These are phyloP conservation scores for Dicerorhinus sumatrensis DNA, from an alignment of 2,113 vertebrate species.

Conservation along the genomic window DNA sequence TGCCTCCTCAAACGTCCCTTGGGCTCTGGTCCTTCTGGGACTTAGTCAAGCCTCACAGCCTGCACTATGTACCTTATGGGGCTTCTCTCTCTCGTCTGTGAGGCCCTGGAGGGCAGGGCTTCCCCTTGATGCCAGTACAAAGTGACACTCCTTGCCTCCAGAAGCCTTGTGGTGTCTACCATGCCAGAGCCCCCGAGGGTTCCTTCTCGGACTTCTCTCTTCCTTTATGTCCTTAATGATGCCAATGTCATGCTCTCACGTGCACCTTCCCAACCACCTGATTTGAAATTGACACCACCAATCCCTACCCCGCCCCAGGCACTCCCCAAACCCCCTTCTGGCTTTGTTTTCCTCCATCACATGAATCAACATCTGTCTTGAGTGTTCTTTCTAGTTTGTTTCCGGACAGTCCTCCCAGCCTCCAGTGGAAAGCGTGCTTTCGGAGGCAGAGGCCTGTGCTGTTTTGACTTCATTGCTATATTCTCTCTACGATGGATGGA, in stretches of 20 bases:
- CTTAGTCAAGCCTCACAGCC: neutral
- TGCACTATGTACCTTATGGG: neutral
- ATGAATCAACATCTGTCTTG: neutral
- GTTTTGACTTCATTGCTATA: neutral
- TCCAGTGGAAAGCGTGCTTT: neutral
- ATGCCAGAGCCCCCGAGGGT: fast-evolving
- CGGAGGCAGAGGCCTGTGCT: neutral
- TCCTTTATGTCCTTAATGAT: neutral
- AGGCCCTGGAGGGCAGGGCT: neutral
- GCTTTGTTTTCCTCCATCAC: neutral
- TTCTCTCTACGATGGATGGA: neutral
- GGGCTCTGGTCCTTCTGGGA: neutral
- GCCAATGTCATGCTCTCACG: neutral
- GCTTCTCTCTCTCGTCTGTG: neutral
- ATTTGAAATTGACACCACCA: neutral
- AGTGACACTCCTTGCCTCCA: neutral
- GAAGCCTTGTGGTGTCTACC: too few species aligned
- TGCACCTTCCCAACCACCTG: neutral
- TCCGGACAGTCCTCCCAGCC: neutral
- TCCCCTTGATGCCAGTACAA: neutral
- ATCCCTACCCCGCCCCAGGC: fast-evolving
- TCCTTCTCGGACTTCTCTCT: neutral
- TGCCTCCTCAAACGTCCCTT: neutral
- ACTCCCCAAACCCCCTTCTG: fast-evolving
- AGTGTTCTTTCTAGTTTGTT: neutral